Evolutionary conservation across 1,140 invertebrate genomes (phyloP).

Genomic region (Drosophila asahinai): DNA sequence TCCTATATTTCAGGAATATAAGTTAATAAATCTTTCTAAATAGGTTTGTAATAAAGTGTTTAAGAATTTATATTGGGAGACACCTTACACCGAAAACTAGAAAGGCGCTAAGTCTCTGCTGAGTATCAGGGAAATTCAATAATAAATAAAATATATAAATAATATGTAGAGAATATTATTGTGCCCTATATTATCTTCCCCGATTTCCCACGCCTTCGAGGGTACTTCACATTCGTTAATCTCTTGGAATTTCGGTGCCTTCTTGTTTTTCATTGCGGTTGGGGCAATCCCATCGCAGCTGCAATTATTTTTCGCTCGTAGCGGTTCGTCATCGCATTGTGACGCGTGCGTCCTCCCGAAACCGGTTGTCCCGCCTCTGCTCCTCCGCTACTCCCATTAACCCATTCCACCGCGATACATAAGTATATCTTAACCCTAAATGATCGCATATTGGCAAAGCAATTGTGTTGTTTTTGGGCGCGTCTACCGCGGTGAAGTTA

Average conservation of each 20-base stretch:
- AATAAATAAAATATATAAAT: neutral
- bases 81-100: neutral
- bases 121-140: too few species aligned
- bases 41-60: too few species aligned
- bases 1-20: too few species aligned
- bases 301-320: slow-evolving; percentile 33
- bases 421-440: slow-evolving; percentile 9
- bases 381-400: neutral
- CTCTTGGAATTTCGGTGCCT: neutral
- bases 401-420: neutral
- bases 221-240: slow-evolving; percentile 30
- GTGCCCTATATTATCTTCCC: neutral
- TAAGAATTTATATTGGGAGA: neutral
- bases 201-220: neutral
- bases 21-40: neutral
- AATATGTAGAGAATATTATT: neutral
- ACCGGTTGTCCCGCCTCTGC: slow-evolving; percentile 48
- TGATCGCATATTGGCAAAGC: slow-evolving; percentile 10
- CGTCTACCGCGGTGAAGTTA: slow-evolving; percentile 3
- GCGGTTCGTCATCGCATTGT: slow-evolving; percentile 60
- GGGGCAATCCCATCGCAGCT: slow-evolving; percentile 64
- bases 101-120: neutral
- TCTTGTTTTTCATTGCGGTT: slow-evolving; percentile 70
- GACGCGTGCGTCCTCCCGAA: slow-evolving; percentile 40
- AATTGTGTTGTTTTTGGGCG: slow-evolving; percentile 25